Evolutionary conservation across 2,888 invertebrate genomes (phyloP).

Genomic region (Boloria selene): DNA sequence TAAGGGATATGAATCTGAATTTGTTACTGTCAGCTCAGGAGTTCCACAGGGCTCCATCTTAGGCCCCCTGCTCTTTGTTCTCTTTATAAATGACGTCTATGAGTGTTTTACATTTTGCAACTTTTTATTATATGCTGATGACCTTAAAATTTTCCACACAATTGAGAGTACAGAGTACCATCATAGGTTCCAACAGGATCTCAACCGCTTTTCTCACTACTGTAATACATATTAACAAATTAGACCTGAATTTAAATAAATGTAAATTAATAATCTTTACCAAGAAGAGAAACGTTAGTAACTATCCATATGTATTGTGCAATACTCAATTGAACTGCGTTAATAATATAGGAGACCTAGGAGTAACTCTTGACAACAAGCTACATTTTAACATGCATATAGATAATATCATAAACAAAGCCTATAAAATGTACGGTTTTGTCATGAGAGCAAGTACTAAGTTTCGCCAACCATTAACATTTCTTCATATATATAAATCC

Average conservation of each 20-base stretch:
- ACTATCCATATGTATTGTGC: too few relatives aligned
- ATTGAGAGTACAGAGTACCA: slow-evolving; percentile 22
- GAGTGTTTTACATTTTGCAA: slow-evolving; percentile 30
- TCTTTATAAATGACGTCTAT: slow-evolving; percentile 39
- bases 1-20: slow-evolving; percentile 18
- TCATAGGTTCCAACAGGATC: slow-evolving; percentile 32
- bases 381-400: background rate
- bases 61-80: slow-evolving; percentile 37
- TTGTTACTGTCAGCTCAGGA: slow-evolving; percentile 34
- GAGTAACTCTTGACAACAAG: slow-evolving; percentile 1
- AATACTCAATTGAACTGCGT: too few relatives aligned
- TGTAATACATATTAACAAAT: slow-evolving; percentile 34
- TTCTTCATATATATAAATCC: slow-evolving; percentile 3
- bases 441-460: background rate
- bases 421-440: slow-evolving; percentile 15
- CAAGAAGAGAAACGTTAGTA: too few relatives aligned
- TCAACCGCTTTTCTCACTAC: slow-evolving; percentile 34
- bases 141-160: slow-evolving; percentile 34
- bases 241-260: slow-evolving; percentile 34
- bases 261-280: slow-evolving; percentile 39
- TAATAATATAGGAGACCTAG: slow-evolving; percentile 26
- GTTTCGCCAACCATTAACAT: too few relatives aligned
- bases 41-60: slow-evolving; percentile 42
- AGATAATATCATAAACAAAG: slow-evolving; percentile 16
- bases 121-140: slow-evolving; percentile 37